phyloP scores from a whole-genome alignment of 2,888 invertebrate species.

The Phengaris arion region DNA sequence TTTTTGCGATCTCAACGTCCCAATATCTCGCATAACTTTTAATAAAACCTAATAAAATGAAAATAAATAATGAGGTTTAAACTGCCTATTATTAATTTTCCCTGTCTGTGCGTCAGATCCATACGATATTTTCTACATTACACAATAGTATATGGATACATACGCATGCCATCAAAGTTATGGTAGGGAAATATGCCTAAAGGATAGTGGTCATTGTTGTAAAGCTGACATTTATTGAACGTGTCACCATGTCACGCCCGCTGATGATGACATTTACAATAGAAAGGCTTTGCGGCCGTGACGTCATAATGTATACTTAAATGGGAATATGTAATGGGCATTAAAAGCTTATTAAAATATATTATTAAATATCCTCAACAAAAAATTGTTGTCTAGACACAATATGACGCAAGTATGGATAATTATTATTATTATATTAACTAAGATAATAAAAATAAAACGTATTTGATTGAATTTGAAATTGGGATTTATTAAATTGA shows the following conservation, averaged over 20 bases:
- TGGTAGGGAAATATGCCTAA: neutral
- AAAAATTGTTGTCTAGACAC: too few species aligned
- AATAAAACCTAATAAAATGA: neutral
- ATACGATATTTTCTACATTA: neutral
- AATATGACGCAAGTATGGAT: too few species aligned
- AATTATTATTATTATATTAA: too few species aligned
- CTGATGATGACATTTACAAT: neutral
- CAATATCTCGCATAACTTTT: neutral
- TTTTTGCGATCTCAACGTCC: neutral
- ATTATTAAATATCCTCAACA: too few species aligned
- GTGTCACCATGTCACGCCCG: neutral
- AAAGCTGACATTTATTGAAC: neutral
- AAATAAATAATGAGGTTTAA: neutral
- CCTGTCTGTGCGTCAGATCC: neutral
- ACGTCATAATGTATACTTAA: neutral
- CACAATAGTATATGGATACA: neutral
- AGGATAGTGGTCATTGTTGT: conserved; percentile 14
- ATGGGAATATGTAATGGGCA: neutral
- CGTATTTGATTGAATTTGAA: neutral
- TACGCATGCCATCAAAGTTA: neutral
- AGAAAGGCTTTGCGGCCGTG: neutral
- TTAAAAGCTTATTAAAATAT: neutral
- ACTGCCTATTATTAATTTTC: neutral
- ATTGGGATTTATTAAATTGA: neutral
- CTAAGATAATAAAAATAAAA: neutral